Conservation (phyloP, 2,113 vertebrate species). For the Candoia aspera region DNA sequence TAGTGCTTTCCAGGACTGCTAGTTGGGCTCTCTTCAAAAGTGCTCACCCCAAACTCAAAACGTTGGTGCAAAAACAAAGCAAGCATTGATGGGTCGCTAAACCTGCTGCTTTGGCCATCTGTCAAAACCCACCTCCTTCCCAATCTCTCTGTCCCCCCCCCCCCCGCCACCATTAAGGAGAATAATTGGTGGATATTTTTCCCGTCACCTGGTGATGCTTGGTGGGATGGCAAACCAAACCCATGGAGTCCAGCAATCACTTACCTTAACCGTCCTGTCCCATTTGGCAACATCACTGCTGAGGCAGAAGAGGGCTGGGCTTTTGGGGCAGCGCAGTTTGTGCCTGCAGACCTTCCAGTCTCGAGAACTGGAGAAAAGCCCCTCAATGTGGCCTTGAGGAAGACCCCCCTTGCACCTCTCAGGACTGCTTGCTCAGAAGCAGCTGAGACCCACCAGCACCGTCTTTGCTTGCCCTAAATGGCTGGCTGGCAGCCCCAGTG, state of each 20-base stretch:
- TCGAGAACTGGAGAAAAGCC: neutral
- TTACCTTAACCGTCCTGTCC: neutral
- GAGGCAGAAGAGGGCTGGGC: neutral
- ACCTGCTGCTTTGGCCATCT: neutral
- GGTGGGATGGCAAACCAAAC: neutral
- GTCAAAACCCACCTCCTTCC: neutral
- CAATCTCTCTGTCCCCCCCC: neutral
- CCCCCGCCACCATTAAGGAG: no score
- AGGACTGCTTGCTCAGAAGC: neutral
- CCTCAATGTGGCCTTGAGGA: neutral
- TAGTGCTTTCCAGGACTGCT: no score
- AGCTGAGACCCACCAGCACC: neutral
- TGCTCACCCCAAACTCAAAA: no score
- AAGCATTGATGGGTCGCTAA: neutral
- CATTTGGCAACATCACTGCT: neutral
- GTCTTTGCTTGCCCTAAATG: neutral
- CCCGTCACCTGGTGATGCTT: neutral
- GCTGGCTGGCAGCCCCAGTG: neutral
- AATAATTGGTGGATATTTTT: neutral
- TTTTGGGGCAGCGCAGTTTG: neutral
- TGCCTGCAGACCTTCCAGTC: neutral
- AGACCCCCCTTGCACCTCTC: neutral
- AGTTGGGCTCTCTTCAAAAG: no score
- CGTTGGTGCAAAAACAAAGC: neutral
- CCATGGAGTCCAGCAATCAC: neutral